Conservation (phyloP, 2,113 vertebrate genomes). For the Amblyopsis rosae region DNA sequence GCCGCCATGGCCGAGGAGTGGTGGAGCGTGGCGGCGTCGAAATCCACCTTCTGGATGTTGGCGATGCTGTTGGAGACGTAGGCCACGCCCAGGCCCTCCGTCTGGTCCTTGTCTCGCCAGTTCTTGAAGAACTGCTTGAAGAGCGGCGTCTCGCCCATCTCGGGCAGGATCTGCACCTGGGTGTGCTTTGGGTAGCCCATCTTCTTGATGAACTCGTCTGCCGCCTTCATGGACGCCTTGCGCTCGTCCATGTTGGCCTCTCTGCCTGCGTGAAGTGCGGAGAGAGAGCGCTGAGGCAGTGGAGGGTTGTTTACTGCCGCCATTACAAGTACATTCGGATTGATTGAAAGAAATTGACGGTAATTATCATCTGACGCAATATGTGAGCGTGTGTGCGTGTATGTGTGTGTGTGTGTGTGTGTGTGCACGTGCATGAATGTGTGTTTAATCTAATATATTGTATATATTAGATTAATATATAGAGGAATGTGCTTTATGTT, state of each 20-base stretch:
- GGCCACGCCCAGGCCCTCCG: slow-evolving; percentile 84
- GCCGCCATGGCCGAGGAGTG: slow-evolving; percentile 91
- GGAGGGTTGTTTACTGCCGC: too few relatives aligned
- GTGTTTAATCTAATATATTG: too few relatives aligned
- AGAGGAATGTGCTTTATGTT: too few relatives aligned
- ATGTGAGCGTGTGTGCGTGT: too few relatives aligned
- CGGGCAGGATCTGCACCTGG: slow-evolving; percentile 91
- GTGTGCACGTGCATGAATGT: too few relatives aligned
- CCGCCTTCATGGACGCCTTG: slow-evolving; percentile 88
- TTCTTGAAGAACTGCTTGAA: slow-evolving; percentile 99
- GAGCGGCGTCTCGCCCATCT: slow-evolving; percentile 92
- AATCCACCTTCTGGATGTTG: slow-evolving; percentile 89
- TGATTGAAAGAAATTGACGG: too few relatives aligned
- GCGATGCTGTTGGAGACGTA: slow-evolving; percentile 91
- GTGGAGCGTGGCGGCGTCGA: slow-evolving; percentile 88
- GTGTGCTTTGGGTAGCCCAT: slow-evolving; percentile 94
- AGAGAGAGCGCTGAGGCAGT: not conserved
- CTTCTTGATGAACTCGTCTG: slow-evolving; percentile 93
- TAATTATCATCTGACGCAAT: too few relatives aligned
- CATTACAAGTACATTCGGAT: too few relatives aligned
- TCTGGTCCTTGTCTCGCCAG: slow-evolving; percentile 93
- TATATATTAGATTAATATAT: too few relatives aligned
- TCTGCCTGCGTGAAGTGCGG: slow-evolving; percentile 75
- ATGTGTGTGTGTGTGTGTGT: too few relatives aligned
- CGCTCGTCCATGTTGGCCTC: slow-evolving; percentile 90